Conservation (phyloP, 1,140 invertebrate species). For the Megathymus violae region DNA sequence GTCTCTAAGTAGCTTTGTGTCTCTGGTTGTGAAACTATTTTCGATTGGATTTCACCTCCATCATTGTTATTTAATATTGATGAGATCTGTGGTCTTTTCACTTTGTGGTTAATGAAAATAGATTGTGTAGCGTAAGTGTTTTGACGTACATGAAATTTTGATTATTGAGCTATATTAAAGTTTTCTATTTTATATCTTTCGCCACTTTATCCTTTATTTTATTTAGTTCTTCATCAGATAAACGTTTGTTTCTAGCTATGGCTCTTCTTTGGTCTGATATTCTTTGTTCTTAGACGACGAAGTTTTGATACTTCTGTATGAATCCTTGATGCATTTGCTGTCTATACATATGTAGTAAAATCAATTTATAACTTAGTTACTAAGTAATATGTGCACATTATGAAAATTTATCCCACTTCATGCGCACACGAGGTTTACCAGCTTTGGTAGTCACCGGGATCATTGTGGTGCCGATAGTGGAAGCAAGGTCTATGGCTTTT, state of each 20-base stretch:
- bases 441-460: no score
- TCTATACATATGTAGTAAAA: conserved; percentile 38
- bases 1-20: no score
- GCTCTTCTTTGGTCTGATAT: no score
- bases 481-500: conserved; percentile 2
- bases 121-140: not conserved
- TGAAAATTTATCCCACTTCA: conserved; percentile 29
- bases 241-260: conserved; percentile 33
- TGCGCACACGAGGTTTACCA: conserved; percentile 42
- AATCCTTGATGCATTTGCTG: conserved; percentile 38
- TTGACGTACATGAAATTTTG: not conserved
- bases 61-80: no score
- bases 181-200: conserved; percentile 11
- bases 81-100: no score
- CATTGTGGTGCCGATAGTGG: not conserved
- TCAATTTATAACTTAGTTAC: conserved; percentile 47
- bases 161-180: not conserved
- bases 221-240: conserved; percentile 16
- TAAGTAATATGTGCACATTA: not conserved
- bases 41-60: no score
- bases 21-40: no score
- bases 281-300: conserved; percentile 24
- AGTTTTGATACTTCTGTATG: conserved; percentile 21
- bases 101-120: no score
- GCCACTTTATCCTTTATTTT: conserved; percentile 29